Evolutionary conservation across 2,113 vertebrate species (phyloP).

Genomic region (Gymnogyps californianus): DNA sequence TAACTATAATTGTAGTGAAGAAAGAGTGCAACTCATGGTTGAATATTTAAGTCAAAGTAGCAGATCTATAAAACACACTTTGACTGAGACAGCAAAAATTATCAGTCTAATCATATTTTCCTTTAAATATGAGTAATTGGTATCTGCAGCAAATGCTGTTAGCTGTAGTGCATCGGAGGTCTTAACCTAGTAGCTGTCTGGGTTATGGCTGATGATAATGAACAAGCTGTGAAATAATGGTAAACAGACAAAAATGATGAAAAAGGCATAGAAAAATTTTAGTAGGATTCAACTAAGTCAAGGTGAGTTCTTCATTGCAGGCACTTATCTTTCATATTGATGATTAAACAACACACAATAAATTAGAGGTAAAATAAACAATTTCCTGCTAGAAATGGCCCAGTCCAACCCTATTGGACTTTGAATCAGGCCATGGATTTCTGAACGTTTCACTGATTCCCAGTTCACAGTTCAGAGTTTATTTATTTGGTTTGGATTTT

Average conservation of each 20-base stretch:
- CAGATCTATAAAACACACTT: not conserved
- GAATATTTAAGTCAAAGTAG: not conserved
- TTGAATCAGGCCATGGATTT: not conserved
- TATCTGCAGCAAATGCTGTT: not conserved
- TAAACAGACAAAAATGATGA: not conserved
- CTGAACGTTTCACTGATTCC: not conserved
- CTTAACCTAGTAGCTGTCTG: not conserved
- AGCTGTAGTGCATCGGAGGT: not conserved
- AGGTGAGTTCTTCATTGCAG: not conserved
- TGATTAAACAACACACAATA: not conserved
- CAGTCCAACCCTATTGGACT: not conserved
- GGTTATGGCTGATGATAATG: not conserved
- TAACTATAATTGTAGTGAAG: slow-evolving; percentile 8
- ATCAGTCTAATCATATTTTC: not conserved
- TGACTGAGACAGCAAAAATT: not conserved
- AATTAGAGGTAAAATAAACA: not conserved
- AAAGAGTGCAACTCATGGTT: not conserved
- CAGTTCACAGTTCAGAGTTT: not conserved
- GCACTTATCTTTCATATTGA: not conserved
- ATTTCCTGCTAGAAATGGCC: not conserved
- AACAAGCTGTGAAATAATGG: not conserved
- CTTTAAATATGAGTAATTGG: not conserved
- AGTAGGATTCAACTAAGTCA: not conserved
- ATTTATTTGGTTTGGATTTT: not conserved
- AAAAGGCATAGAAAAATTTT: not conserved